Conservation (phyloP, 2,888 invertebrate species). For the Panzeria rudis region DNA sequence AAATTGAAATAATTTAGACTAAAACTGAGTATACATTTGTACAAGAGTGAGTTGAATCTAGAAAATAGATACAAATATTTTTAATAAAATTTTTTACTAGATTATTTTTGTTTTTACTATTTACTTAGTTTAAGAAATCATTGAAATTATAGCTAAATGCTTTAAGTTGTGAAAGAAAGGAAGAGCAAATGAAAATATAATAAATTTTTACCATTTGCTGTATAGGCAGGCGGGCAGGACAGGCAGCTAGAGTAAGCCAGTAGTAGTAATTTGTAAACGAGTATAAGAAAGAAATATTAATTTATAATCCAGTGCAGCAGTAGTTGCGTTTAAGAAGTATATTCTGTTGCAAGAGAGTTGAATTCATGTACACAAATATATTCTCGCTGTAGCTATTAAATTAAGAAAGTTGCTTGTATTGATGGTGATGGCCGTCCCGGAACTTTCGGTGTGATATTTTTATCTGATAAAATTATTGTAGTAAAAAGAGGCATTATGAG, state of each 20-base stretch:
- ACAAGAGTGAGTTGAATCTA: conserved; percentile 4
- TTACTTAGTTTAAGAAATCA: too few relatives aligned
- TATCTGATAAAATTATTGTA: too few relatives aligned
- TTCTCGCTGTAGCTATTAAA: too few relatives aligned
- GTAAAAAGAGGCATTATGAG: neutral
- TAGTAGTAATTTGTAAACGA: neutral
- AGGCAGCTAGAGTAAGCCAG: neutral
- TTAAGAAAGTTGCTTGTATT: too few relatives aligned
- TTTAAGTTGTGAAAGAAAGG: neutral
- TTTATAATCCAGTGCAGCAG: too few relatives aligned
- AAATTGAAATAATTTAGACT: neutral
- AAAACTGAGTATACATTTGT: neutral
- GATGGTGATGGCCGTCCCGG: too few relatives aligned
- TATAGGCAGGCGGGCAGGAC: neutral
- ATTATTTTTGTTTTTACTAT: too few relatives aligned
- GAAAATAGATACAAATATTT: neutral
- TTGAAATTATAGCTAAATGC: neutral
- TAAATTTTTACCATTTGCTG: conserved; percentile 32
- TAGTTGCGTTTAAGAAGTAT: too few relatives aligned
- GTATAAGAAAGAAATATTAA: too few relatives aligned
- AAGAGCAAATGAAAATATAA: neutral
- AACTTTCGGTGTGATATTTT: neutral
- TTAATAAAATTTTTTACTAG: too few relatives aligned
- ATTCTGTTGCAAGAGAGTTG: too few relatives aligned
- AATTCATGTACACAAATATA: too few relatives aligned